Percentiles rank a stretch among this genome's conserved stretches.
phyloP scores from a whole-genome alignment of 2,797 vertebrate species.

The Epinephelus awoara region DNA sequence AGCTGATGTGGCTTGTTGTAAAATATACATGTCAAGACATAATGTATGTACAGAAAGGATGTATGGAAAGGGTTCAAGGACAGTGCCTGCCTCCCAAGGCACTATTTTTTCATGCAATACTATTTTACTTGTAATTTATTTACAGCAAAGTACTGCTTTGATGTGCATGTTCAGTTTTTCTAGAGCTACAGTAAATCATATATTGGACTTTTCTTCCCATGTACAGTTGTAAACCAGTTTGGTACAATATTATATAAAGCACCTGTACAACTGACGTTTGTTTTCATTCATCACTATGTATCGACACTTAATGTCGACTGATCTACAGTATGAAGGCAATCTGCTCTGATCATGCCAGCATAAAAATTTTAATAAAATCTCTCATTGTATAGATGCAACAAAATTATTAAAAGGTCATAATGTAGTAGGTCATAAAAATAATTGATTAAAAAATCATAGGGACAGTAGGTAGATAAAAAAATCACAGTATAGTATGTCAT shows the following conservation, averaged over 20 bases:
- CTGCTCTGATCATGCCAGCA: too few relatives aligned
- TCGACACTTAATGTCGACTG: too few relatives aligned
- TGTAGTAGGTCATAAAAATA: neutral
- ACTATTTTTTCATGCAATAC: conserved; percentile 3
- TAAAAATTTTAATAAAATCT: too few relatives aligned
- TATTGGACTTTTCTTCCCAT: conserved; percentile 14
- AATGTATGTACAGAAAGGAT: conserved; percentile 57
- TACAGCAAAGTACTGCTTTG: conserved; percentile 51
- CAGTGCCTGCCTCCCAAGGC: conserved; percentile 8
- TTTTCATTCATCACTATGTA: neutral
- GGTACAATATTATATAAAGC: conserved; percentile 42
- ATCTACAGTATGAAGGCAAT: too few relatives aligned
- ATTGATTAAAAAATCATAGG: too few relatives aligned
- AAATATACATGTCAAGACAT: conserved; percentile 50
- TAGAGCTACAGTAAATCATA: conserved; percentile 20
- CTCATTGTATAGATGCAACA: too few relatives aligned
- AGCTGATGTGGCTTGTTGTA: conserved; percentile 34
- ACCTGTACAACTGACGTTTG: neutral
- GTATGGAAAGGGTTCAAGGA: conserved; percentile 39
- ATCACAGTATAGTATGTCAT: neutral
- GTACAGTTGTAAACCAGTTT: conserved; percentile 47
- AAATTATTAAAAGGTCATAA: too few relatives aligned
- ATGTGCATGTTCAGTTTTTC: conserved; percentile 47
- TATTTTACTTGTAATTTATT: conserved; percentile 66
- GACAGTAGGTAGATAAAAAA: too few relatives aligned